Conservation (phyloP, 2,113 vertebrate species). For the Dascyllus trimaculatus region DNA sequence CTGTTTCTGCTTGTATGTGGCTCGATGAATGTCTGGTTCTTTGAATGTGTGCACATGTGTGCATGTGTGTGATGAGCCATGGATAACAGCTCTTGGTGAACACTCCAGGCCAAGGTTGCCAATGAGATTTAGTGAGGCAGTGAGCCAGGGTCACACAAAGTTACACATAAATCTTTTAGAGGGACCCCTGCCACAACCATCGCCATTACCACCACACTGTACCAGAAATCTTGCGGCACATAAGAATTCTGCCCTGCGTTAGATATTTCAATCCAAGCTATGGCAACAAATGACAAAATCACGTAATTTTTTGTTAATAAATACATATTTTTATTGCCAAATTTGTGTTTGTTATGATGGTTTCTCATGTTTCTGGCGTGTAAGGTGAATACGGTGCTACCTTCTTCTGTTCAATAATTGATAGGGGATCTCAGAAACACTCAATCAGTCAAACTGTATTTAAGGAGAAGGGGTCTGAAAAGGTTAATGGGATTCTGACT, state of each 20-base stretch:
- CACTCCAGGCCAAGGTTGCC: slow-evolving; percentile 60
- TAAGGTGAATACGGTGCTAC: neutral
- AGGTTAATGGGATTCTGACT: slow-evolving; percentile 63
- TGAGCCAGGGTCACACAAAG: slow-evolving; percentile 78
- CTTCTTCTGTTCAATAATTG: slow-evolving; percentile 59
- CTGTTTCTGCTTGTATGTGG: slow-evolving; percentile 9
- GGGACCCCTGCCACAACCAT: slow-evolving; percentile 35
- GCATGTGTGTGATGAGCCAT: slow-evolving; percentile 72
- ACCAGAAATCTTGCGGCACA: slow-evolving; percentile 10
- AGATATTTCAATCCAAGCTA: neutral
- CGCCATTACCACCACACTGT: slow-evolving; percentile 30
- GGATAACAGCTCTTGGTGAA: slow-evolving; percentile 68
- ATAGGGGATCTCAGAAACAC: slow-evolving; percentile 52
- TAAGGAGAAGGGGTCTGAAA: slow-evolving; percentile 42
- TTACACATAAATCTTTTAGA: slow-evolving; percentile 80
- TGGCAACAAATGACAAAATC: neutral
- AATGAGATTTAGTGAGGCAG: slow-evolving; percentile 62
- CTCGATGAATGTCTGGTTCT: slow-evolving; percentile 11
- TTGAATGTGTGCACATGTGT: slow-evolving; percentile 21
- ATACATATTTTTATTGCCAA: neutral
- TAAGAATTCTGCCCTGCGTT: neutral
- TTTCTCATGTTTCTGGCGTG: neutral
- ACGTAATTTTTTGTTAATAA: neutral
- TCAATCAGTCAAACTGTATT: slow-evolving; percentile 66
- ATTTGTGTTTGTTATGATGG: neutral